Evolutionary conservation across 2,888 invertebrate genomes (phyloP), one percentile per base, ranked within the genome.

Genomic region (Andrena chrysosceles): DNA sequence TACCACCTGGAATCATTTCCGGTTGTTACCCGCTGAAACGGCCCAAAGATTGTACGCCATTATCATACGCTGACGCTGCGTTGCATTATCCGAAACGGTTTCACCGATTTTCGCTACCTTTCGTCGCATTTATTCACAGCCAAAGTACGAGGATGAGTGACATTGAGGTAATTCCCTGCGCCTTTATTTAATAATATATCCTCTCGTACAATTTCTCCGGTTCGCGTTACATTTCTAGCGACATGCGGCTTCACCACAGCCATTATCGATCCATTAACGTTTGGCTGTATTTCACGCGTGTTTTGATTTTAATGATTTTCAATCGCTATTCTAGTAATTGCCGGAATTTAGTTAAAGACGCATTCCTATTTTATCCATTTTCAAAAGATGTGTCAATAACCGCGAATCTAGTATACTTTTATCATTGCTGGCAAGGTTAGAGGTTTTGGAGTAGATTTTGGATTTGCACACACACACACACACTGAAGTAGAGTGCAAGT

Each of bases 121-220:
- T 26, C 56, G 16, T 63, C 26, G 54, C 29, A 66, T 48, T 75
- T 35, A 59, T 77, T 33, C 54, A 68, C 64, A 67, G 35, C 48
- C 31, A 56, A 60, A 74, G 78, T 48, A 62, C 60, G 71, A 89
- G 29, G 84, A 92, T 92, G 92, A 92, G 93, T 81, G 93, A 93
- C 69, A 90, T 91, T 56, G 92, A 93, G 91, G 92, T 92, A 77
- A 91, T n/a, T n/a, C n/a, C n/a, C n/a, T 42, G 59, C 59, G 59
- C 26, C 49, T 31, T 6, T 8, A 6, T 73, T 33, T 7, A 23
- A 16, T 62, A 62, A 31, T 60, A 16, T 5, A 31, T 8, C 60
- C 68, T 54, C 62, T 56, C 52, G 10, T 33, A 35, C 16, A 70
- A 74, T 80, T 70, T 56, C 49, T n/a, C n/a, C n/a, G n/a, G 3